Evolutionary conservation across 2,797 vertebrate genomes (phyloP), one percentile per base, ranked within the genome.

Genomic region (Parauchenoglanis ngamensis): DNA sequence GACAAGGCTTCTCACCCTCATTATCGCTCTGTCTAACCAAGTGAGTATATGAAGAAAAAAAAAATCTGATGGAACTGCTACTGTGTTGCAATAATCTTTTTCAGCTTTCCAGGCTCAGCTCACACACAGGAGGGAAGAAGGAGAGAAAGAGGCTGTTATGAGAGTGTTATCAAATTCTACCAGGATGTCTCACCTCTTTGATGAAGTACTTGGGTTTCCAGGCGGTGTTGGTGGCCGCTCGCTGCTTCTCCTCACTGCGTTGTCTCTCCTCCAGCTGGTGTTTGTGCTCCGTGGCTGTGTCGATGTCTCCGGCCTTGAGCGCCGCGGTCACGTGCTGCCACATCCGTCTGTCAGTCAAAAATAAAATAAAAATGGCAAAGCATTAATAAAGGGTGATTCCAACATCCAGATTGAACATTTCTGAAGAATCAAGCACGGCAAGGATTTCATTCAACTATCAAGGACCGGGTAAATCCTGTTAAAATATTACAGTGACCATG

Each of bases 141-240:
- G 70, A 82, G 63, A 59, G 67, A 54, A 46, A n/a, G 82, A 59
- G 54, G 77, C 61, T 82, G 21, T 82, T 75, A 59, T 35, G 23
- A 63, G 4, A 82, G 54, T 15, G 8, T 72, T 67, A 57, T 82
- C 35, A n/a, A 68, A 59, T 84, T 76, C 78, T 54, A 35, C n/a
- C 46, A 83, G 17, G 28, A 72, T 17, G 21, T 49, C 67, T 95
- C 93, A 97, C 98, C 97, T 98, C 97, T 93, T 96, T 97, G 90
- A 94, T 92, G 88, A 98, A 98, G 88, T 97, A 96, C 83, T 96
- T 97, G 90, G 98, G 97, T 87, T 95, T 96, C 97, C 97, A 98
- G 0, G 93, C 91, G 0, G 91, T 89, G 11, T 93, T 92, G 76
- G 93, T 94, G 1, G 93, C 90, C 0, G 90, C 92, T 8, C 97